Conservation (phyloP, 2,797 vertebrate species). For the Thamnophis elegans region DNA sequence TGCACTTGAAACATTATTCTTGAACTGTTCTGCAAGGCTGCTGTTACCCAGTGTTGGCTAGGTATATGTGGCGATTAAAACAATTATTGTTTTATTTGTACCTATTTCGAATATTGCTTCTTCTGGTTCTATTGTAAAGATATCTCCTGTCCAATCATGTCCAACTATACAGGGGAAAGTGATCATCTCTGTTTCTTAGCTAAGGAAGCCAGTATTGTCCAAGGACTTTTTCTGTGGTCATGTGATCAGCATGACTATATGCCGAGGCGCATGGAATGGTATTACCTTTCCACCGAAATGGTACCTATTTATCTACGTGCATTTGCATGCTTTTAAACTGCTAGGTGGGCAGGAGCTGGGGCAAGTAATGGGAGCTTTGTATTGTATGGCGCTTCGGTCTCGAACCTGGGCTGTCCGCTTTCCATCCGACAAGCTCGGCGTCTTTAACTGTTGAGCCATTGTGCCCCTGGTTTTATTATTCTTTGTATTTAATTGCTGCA, state of each 20-base stretch:
- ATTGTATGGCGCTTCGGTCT: not conserved
- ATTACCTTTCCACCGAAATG: not conserved
- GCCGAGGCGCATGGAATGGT: accelerated
- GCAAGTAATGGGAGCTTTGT: not conserved
- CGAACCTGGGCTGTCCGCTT: not conserved
- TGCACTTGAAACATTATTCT: not conserved
- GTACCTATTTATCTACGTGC: not conserved
- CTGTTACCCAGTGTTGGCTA: not conserved
- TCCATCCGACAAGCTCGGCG: not conserved
- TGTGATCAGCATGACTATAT: not conserved
- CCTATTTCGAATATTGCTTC: not conserved
- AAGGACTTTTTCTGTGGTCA: not conserved
- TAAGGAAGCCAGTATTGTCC: not conserved
- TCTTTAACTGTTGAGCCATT: not conserved
- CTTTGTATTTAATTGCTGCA: not conserved
- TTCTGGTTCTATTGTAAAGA: not conserved
- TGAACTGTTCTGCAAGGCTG: not conserved
- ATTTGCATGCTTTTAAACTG: not conserved
- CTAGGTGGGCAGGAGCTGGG: not conserved
- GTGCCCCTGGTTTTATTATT: not conserved
- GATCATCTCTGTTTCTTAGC: not conserved
- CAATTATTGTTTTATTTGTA: not conserved
- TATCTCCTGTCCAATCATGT: not conserved
- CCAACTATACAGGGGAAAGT: not conserved
- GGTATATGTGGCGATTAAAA: not conserved